Percentiles rank a stretch among this genome's conserved stretches.
phyloP scores from a whole-genome alignment of 2,113 vertebrate species.

The Arizona elegans region DNA sequence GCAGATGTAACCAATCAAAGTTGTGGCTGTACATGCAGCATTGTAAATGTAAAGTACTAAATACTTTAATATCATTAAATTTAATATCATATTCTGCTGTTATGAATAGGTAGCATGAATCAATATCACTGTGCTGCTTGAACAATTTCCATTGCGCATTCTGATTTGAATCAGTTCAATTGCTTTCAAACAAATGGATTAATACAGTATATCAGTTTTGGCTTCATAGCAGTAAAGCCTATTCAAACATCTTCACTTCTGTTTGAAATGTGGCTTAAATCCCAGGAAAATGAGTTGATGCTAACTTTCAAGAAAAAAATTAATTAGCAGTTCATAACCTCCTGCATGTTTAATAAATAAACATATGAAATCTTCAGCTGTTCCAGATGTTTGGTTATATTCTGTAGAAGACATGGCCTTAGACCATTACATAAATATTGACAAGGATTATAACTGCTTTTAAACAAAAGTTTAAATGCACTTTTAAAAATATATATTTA shows the following conservation, averaged over 20 bases:
- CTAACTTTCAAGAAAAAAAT: slow-evolving; percentile 19
- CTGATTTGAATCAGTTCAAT: neutral
- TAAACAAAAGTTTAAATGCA: neutral
- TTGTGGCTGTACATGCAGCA: neutral
- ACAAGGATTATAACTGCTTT: neutral
- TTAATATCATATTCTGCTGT: neutral
- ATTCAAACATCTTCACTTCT: slow-evolving; percentile 3
- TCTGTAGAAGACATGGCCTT: neutral
- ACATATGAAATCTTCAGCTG: slow-evolving; percentile 5
- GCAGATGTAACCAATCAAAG: neutral
- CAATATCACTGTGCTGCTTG: neutral
- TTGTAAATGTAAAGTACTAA: neutral
- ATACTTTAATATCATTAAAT: neutral
- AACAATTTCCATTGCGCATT: neutral
- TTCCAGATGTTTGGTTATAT: slow-evolving; percentile 16
- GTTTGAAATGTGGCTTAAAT: slow-evolving; percentile 5
- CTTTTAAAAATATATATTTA: neutral
- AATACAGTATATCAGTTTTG: neutral
- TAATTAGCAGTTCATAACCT: slow-evolving; percentile 20
- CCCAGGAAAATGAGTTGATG: slow-evolving; percentile 8
- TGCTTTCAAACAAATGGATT: neutral
- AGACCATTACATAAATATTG: slow-evolving; percentile 20
- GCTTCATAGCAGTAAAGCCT: neutral
- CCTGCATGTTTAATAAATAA: slow-evolving; percentile 7
- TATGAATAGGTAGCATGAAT: neutral